Conservation (phyloP, 2,113 vertebrate genomes). For the Naja naja region DNA sequence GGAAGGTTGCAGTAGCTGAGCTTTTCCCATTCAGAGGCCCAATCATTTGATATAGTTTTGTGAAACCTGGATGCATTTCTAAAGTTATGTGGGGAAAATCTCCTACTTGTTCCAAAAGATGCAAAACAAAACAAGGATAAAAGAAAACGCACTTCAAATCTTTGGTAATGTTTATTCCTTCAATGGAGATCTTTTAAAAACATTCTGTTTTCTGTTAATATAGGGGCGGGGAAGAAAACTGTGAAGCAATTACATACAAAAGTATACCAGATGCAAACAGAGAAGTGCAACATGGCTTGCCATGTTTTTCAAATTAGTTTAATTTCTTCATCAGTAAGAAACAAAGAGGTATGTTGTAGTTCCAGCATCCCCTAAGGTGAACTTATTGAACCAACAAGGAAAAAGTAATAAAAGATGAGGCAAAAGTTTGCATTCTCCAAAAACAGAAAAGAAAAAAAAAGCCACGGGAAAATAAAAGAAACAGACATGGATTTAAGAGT, state of each 20-base stretch:
- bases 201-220: constrained; percentile 65
- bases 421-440: neutral
- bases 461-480: neutral
- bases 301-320: constrained; percentile 70
- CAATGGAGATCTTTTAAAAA: constrained; percentile 60
- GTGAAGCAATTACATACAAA: constrained; percentile 67
- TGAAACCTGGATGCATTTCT: constrained; percentile 24
- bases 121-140: constrained; percentile 58
- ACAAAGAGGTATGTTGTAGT: constrained; percentile 58
- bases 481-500: neutral
- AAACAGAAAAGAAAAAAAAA: neutral
- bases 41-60: constrained; percentile 35
- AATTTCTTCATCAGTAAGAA: constrained; percentile 66
- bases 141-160: constrained; percentile 53
- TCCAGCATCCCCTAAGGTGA: constrained; percentile 37
- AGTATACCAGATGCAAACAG: constrained; percentile 64
- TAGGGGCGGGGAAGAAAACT: constrained; percentile 49
- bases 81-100: constrained; percentile 41
- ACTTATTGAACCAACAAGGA: neutral
- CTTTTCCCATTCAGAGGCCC: neutral
- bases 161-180: constrained; percentile 65
- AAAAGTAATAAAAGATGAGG: neutral
- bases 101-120: constrained; percentile 51
- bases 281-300: constrained; percentile 58
- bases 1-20: neutral